Conservation (phyloP, 1,140 invertebrate genomes). For the Eumaeus atala region DNA sequence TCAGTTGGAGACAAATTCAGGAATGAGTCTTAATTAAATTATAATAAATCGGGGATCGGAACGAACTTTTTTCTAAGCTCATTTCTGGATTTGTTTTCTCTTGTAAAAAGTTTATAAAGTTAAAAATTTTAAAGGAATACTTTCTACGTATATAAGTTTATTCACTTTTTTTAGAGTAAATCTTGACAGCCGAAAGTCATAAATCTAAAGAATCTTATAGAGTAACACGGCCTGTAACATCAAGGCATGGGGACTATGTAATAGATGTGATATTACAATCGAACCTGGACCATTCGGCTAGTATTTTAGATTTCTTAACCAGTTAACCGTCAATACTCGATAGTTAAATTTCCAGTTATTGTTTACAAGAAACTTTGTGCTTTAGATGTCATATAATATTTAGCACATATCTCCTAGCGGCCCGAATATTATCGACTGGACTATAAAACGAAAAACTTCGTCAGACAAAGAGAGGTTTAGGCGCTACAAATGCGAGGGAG, state of each 20-base stretch:
- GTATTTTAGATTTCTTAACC: no score
- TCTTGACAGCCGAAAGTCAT: no score
- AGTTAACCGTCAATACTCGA: no score
- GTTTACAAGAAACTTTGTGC: conserved; percentile 27
- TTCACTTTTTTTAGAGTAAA: no score
- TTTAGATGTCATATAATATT: conserved; percentile 66
- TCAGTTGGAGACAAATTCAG: conserved; percentile 62
- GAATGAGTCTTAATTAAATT: conserved; percentile 55
- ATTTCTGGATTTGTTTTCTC: neutral
- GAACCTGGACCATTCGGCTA: no score
- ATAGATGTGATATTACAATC: no score
- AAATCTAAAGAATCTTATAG: no score
- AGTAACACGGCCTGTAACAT: no score
- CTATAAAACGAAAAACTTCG: conserved; percentile 57
- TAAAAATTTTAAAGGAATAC: no score
- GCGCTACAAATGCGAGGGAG: conserved; percentile 34
- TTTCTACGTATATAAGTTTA: no score
- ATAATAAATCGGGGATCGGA: conserved; percentile 16
- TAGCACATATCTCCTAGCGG: conserved; percentile 60
- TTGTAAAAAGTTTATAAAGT: no score
- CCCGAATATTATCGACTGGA: conserved; percentile 64
- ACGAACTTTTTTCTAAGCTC: neutral
- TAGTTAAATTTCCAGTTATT: neutral
- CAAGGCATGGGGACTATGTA: no score
- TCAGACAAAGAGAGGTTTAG: conserved; percentile 40